Conservation (phyloP, 2,797 vertebrate species). For the Phataginus tricuspis region DNA sequence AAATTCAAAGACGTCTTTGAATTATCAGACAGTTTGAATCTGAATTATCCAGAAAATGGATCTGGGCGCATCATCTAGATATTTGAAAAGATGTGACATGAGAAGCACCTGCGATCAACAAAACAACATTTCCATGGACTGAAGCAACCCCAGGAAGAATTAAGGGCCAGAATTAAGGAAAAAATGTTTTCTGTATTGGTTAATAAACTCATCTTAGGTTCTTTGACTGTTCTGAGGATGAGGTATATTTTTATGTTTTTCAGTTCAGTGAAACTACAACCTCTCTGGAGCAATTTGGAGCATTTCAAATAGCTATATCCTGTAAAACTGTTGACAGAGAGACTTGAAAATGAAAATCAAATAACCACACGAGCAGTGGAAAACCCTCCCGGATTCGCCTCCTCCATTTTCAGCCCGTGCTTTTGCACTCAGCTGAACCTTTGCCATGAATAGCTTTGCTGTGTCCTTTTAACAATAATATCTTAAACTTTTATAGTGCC, state of each 20-base stretch:
- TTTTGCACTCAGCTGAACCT: not conserved
- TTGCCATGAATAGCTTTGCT: not conserved
- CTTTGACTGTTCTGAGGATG: not conserved
- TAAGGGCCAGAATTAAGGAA: not conserved
- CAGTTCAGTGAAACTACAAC: not conserved
- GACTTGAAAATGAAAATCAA: slow-evolving; percentile 13
- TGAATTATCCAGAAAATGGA: not conserved
- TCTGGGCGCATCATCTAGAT: not conserved
- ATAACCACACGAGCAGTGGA: not conserved
- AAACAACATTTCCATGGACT: not conserved
- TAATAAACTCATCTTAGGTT: slow-evolving; percentile 6
- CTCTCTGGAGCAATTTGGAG: not conserved
- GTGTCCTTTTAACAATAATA: slow-evolving; percentile 67
- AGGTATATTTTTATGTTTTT: not conserved
- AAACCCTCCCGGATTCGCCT: not conserved
- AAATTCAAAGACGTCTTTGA: not conserved
- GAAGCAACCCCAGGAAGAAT: not conserved
- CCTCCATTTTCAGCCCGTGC: not conserved
- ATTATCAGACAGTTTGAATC: not conserved
- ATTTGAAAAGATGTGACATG: not conserved
- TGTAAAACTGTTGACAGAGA: not conserved
- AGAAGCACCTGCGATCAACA: not conserved
- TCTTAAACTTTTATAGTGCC: slow-evolving; percentile 74
- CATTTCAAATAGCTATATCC: not conserved
- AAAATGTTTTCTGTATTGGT: not conserved